Evolutionary conservation across 1,140 invertebrate genomes (phyloP), one percentile per base, ranked within the genome.

Genomic region (Zaprionus inermis): DNA sequence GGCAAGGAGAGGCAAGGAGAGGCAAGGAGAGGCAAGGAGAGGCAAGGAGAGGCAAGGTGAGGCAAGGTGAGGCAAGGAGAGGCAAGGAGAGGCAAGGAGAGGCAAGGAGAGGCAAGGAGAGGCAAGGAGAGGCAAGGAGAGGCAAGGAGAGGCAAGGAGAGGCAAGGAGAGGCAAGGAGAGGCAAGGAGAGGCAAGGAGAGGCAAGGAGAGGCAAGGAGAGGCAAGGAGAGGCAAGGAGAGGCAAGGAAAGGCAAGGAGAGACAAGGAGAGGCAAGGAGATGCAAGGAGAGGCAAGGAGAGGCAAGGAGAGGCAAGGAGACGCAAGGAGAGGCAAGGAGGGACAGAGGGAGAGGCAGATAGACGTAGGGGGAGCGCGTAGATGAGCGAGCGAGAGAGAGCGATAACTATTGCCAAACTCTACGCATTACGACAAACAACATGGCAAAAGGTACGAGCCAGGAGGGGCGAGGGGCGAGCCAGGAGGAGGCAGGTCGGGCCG

Each of bases 371-470:
- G 54, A 22, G 32, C 16, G 12, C 3, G 24, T 28, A 28, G 24
- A 1, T 5, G 24, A 28, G 24, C 1, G 24, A 28, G 24, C 3
- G 24, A 28, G 54, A 57, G 41, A 14, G 51, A 36, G 51, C 51
- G 41, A 14, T 32, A 57, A 10, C 28, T 55, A 61, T 22, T 46
- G 34, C 36, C 59, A 61, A 55, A 44, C 54, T 58, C 38, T 46
- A 76, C 73, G 73, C 73, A 76, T 76, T 72, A 72, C 73, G 61
- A 65, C 68, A 76, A 66, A 61, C 41, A 60, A 59, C 38, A 72
- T 10, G 32, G 22, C 38, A 22, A 12, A 11, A 20, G 24, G 44
- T 34, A 24, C 9, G n/a, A 11, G 24, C 24, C 20, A 32, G 9
- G 7, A 30, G 10, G 55, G 41, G 41, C 3, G 54, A 2, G 14